Conservation (phyloP, 2,797 vertebrate genomes). For the Otolemur crassicaudatus region DNA sequence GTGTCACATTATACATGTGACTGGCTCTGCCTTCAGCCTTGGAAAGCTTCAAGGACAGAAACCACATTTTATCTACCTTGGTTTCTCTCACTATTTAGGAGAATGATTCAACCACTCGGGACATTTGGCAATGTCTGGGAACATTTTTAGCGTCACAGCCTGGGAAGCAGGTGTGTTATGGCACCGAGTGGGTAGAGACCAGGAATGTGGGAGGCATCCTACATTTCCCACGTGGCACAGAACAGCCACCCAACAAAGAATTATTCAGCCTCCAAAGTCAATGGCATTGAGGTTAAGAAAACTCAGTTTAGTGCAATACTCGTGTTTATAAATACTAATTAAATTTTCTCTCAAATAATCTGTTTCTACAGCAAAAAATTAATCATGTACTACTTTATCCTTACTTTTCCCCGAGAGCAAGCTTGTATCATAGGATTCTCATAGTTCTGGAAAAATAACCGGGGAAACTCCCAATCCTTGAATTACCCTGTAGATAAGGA, state of each 20-base stretch:
- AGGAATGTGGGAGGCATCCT: neutral
- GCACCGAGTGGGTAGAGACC: neutral
- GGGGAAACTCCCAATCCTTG: neutral
- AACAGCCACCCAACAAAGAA: neutral
- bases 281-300: neutral
- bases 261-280: neutral
- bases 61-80: neutral
- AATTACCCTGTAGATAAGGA: neutral
- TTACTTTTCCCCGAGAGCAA: neutral
- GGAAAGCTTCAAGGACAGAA: neutral
- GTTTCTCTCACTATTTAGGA: no score
- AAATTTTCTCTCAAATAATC: neutral
- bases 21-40: neutral
- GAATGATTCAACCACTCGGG: neutral
- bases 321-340: neutral
- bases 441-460: neutral
- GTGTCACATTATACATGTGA: neutral
- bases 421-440: neutral
- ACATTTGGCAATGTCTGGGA: neutral
- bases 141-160: neutral
- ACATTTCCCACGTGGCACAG: rapidly evolving
- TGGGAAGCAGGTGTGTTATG: rapidly evolving
- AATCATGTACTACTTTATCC: neutral
- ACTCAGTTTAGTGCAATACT: neutral
- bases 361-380: neutral